These are phyloP conservation scores for Belonocnema kinseyi DNA, from an alignment of 1,140 invertebrate genomes.

Conservation along the genomic window DNA sequence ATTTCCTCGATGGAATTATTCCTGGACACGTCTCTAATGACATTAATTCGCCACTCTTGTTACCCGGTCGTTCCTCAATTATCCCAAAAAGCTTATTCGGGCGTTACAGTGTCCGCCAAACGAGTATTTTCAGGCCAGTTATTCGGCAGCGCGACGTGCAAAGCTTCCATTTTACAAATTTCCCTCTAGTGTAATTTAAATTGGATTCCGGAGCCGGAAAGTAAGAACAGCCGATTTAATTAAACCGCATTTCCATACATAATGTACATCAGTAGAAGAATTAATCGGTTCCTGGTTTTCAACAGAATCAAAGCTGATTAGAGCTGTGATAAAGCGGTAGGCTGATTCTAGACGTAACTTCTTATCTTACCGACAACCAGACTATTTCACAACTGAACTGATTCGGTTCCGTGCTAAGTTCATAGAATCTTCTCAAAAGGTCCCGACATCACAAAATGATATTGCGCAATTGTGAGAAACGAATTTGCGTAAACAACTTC, in stretches of 20 bases:
- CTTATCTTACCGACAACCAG: too few species aligned
- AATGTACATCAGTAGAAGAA: conserved; percentile 3
- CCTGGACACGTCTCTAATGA: not conserved
- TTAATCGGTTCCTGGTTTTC: not conserved
- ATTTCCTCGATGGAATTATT: not conserved
- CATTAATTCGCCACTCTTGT: not conserved
- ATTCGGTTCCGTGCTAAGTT: too few species aligned
- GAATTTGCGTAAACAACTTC: too few species aligned
- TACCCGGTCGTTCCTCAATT: conserved; percentile 10
- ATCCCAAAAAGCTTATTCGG: conserved; percentile 16
- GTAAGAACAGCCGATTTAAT: conserved; percentile 26
- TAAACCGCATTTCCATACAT: conserved; percentile 26
- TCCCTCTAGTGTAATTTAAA: conserved; percentile 28
- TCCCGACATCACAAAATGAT: too few species aligned
- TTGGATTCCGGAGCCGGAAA: conserved; percentile 18
- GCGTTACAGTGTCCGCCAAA: conserved; percentile 12
- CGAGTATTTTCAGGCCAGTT: conserved; percentile 27
- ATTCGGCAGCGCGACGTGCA: conserved; percentile 20
- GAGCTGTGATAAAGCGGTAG: not conserved
- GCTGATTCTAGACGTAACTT: too few species aligned
- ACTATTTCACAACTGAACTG: too few species aligned
- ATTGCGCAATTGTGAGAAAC: too few species aligned
- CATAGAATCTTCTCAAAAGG: too few species aligned
- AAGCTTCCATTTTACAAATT: conserved; percentile 26
- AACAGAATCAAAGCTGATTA: not conserved